Evolutionary conservation across 2,888 invertebrate species (phyloP).

Genomic region (Metopia argyrocephala): DNA sequence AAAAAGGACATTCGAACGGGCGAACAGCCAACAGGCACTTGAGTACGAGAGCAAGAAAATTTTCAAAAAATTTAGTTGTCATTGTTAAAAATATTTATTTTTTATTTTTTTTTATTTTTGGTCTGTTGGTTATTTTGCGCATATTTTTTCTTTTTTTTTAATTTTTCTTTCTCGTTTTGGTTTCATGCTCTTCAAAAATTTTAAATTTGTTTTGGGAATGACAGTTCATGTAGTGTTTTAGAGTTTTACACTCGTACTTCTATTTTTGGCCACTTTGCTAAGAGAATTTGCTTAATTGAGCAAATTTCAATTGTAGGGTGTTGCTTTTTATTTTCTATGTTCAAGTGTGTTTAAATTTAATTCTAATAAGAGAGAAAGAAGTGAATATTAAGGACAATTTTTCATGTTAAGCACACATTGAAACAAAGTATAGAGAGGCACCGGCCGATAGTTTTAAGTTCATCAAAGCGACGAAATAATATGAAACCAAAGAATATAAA

Average conservation of each 20-base stretch:
- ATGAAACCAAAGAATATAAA: no score
- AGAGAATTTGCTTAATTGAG: constrained; percentile 59
- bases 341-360: no score
- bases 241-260: constrained; percentile 21
- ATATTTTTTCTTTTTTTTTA: no score
- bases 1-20: constrained; percentile 19
- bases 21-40: constrained; percentile 40
- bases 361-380: no score
- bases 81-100: background rate
- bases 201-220: background rate
- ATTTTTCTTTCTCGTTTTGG: constrained; percentile 7
- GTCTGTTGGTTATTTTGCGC: no score
- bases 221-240: background rate
- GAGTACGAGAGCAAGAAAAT: constrained; percentile 31
- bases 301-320: constrained; percentile 39
- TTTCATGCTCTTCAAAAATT: constrained; percentile 19
- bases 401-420: no score
- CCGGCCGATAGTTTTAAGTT: no score
- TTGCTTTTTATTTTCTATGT: no score
- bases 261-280: constrained; percentile 43
- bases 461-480: no score
- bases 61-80: constrained; percentile 49
- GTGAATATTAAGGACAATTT: no score
- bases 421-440: no score
- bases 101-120: background rate